phyloP scores from a whole-genome alignment of 2,797 vertebrate genomes.

The Cyprinella venusta region DNA sequence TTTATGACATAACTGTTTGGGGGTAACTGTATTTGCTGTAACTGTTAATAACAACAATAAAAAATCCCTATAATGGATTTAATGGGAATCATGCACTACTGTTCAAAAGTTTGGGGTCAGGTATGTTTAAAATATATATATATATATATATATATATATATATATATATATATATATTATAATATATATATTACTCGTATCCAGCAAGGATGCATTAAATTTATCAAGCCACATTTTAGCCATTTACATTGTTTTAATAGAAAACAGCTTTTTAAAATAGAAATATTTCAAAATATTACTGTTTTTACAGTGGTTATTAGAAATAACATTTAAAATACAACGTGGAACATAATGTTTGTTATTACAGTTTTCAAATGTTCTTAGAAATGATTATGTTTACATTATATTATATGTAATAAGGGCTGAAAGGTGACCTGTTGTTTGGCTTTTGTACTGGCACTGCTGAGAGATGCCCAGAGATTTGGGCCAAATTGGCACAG shows the following conservation, averaged over 20 bases:
- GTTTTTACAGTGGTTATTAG: not conserved
- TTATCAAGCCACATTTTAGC: not conserved
- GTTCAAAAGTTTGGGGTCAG: not conserved
- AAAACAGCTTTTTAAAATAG: not conserved
- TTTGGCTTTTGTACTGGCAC: constrained; percentile 82
- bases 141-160: too few relatives aligned
- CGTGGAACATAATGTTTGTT: not conserved
- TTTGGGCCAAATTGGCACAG: constrained; percentile 89
- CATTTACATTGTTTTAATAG: not conserved
- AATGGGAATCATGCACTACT: not conserved
- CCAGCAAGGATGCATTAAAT: not conserved
- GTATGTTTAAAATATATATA: too few relatives aligned
- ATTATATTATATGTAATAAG: not conserved
- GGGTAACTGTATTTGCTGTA: not conserved
- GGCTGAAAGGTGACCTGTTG: constrained; percentile 9
- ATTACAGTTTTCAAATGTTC: not conserved
- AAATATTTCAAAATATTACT: not conserved
- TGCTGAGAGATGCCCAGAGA: constrained; percentile 86
- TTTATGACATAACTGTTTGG: not conserved
- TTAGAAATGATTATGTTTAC: not conserved
- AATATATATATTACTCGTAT: not conserved
- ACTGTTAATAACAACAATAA: not conserved
- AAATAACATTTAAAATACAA: not conserved
- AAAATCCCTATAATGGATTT: not conserved
- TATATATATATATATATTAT: too few relatives aligned